phyloP scores from a whole-genome alignment of 2,888 invertebrate species.

The Polyploca ridens region DNA sequence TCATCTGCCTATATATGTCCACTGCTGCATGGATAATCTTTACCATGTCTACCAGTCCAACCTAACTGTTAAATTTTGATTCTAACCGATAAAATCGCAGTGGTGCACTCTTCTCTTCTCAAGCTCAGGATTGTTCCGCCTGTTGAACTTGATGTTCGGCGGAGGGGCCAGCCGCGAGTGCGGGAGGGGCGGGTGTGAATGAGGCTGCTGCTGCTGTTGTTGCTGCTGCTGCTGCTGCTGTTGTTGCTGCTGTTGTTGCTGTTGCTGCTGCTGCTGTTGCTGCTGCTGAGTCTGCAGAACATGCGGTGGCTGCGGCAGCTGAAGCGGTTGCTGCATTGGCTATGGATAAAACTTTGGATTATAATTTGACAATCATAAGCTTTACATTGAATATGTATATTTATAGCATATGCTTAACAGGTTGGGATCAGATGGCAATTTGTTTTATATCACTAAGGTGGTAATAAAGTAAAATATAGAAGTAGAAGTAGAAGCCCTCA shows the following conservation, averaged over 20 bases:
- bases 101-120: constrained; percentile 98
- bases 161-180: constrained; percentile 68
- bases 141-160: constrained; percentile 90
- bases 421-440: too few relatives aligned
- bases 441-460: too few relatives aligned
- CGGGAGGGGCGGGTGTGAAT: constrained; percentile 42
- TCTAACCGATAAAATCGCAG: constrained; percentile 96
- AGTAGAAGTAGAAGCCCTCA: constrained; percentile 36
- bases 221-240: constrained; percentile 43
- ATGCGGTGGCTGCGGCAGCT: constrained; percentile 49
- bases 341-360: constrained; percentile 17
- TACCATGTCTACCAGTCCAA: too few relatives aligned
- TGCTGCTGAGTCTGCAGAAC: constrained; percentile 43
- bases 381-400: too few relatives aligned
- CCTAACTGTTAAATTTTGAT: not conserved
- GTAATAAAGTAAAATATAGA: not conserved
- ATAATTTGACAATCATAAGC: not conserved
- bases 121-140: constrained; percentile 97
- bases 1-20: too few relatives aligned
- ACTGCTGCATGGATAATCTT: too few relatives aligned
- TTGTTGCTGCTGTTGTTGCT: constrained; percentile 42
- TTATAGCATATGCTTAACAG: too few relatives aligned
- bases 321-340: constrained; percentile 59
- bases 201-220: constrained; percentile 32
- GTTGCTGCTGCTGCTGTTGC: constrained; percentile 39